Base-by-base conservation (phyloP, 1,140 invertebrate species). In the Sminthurides bifidus region DNA sequence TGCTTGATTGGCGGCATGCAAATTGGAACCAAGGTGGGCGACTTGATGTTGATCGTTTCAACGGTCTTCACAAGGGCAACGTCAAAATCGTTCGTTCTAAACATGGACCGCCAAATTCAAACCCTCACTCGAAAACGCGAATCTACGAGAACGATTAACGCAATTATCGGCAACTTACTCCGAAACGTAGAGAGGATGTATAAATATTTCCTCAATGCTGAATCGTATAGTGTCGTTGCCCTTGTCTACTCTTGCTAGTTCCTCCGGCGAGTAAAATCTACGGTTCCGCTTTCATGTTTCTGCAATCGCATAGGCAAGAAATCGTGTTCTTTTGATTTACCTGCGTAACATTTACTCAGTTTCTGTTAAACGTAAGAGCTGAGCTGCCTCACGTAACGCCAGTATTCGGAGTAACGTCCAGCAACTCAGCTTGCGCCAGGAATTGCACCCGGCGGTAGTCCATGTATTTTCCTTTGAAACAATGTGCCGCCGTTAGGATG, bases 71-170 rank as follows among this genome's bases (percentile, higher is more conserved):
- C 0, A 14, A 60, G 2, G 19, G 62, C 62, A 1, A 60, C 52
- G 38, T 64, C 62, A 44, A 52, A 64, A 30, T 64, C 62, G 37
- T 64, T 64, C 17, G 59, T 64, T 52, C 56, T 58, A 24, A 14
- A 40, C 15, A 38, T 23, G 23, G 17, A 30, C 10, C 24, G 17
- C 40, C 8, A 43, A 43, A 15, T 43, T 12, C 5, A 43, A 8
- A 15, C 21, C 12, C 21, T 43, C 8, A 43, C 21, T 43, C 19
- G 12, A 8, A 43, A 12, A 49, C 3, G 46, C 15, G 4, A 31
- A 49, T 10, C 26, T 30, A 26, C 19, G 17, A 49, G 10, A 49
- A 49, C n/a, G 15, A 27, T 33, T 17, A 3, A 40, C 24, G 12
- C 5, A 41, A 24, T 41, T 15, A 6, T 17, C 17, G n/a, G 8